Evolutionary conservation across 2,113 vertebrate species (phyloP).

Genomic region (Neolamprologus kungweensis): DNA sequence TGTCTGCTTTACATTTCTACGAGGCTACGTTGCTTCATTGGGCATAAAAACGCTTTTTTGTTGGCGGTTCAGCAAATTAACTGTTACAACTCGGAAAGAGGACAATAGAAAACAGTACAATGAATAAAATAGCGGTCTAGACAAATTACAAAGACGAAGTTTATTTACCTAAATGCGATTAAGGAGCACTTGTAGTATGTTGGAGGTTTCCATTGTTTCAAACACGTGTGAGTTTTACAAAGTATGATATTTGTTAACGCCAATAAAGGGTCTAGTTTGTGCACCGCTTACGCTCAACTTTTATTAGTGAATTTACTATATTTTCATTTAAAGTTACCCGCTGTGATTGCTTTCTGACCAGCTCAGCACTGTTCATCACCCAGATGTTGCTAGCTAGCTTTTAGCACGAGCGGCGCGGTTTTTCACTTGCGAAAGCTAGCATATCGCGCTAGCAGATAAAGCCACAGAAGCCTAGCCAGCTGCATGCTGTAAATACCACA

Average conservation of each 20-base stretch:
- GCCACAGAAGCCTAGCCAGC: background rate
- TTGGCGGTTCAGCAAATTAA: background rate
- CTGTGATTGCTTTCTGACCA: background rate
- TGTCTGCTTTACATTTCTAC: background rate
- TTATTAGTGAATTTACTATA: rapidly evolving
- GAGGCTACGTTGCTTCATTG: background rate
- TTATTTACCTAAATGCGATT: background rate
- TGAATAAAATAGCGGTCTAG: background rate
- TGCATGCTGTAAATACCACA: background rate
- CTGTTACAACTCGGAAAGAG: background rate
- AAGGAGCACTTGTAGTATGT: background rate
- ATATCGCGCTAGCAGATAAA: background rate
- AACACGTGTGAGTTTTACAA: background rate
- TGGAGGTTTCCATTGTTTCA: background rate
- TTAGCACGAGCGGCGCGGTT: constrained; percentile 7
- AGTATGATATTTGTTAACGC: background rate
- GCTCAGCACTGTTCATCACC: background rate
- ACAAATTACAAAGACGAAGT: background rate
- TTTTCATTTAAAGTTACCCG: background rate
- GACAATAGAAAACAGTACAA: background rate
- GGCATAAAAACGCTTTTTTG: background rate
- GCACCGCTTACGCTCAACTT: background rate
- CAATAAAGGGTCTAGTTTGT: rapidly evolving
- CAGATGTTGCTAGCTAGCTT: background rate
- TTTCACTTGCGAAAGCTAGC: background rate